phyloP scores from a whole-genome alignment of 2,888 invertebrate genomes.

The Cosmorhoe ocellata region DNA sequence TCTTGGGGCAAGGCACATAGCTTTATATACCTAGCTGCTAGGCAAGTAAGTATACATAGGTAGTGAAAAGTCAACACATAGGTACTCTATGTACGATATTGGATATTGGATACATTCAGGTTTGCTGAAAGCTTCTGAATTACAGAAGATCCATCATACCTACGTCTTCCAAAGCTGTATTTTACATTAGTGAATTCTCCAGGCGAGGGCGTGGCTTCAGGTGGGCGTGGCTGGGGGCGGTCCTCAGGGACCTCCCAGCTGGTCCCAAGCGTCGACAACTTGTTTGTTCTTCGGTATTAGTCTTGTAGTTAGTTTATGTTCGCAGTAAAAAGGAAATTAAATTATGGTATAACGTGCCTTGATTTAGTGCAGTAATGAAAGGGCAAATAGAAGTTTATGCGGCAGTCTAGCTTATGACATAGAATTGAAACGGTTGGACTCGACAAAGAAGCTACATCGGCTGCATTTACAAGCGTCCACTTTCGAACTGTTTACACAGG shows the following conservation, averaged over 20 bases:
- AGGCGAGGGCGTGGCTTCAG: conserved; percentile 67
- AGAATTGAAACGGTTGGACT: no score
- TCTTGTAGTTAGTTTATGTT: conserved; percentile 39
- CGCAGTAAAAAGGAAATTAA: conserved; percentile 29
- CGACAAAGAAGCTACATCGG: no score
- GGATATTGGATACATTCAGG: not conserved
- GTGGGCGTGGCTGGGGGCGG: conserved; percentile 65
- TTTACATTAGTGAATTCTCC: conserved; percentile 59
- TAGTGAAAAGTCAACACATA: no score
- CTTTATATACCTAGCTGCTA: no score
- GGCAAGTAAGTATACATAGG: no score
- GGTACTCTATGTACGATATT: not conserved
- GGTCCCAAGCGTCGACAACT: conserved; percentile 59
- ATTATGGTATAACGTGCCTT: conserved; percentile 17
- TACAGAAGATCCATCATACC: conserved; percentile 28
- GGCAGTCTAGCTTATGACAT: not conserved
- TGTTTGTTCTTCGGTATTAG: conserved; percentile 59
- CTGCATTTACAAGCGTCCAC: no score
- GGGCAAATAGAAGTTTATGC: not conserved
- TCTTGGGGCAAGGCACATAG: no score
- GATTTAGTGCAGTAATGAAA: conserved; percentile 9
- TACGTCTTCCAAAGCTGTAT: conserved; percentile 57
- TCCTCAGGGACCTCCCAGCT: conserved; percentile 70
- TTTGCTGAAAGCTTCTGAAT: conserved; percentile 14
- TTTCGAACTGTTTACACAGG: no score